Evolutionary conservation across 2,797 vertebrate genomes (phyloP).

Genomic region (Notolabrus celidotus): DNA sequence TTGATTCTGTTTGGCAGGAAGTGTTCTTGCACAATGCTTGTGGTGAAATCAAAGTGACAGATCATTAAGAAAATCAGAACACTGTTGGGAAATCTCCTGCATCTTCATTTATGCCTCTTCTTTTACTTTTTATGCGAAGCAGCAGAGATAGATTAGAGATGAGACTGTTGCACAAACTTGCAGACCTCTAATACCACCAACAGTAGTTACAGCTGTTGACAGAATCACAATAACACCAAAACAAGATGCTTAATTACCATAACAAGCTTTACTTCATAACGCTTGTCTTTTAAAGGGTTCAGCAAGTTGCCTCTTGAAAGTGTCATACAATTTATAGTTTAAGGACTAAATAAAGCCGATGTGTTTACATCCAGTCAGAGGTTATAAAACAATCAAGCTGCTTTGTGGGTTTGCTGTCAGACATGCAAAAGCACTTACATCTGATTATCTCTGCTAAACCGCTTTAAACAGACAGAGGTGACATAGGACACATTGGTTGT

Average conservation of each 20-base stretch:
- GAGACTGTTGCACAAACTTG: neutral
- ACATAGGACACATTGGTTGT: too few relatives aligned
- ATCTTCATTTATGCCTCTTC: slow-evolving; percentile 33
- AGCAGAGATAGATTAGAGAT: slow-evolving; percentile 1
- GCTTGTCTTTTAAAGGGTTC: slow-evolving; percentile 13
- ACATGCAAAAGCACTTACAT: neutral
- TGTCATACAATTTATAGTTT: neutral
- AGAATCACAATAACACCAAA: slow-evolving; percentile 13
- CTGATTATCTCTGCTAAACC: too few relatives aligned
- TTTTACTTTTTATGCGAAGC: slow-evolving; percentile 31
- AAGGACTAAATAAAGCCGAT: too few relatives aligned
- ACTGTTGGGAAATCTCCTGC: slow-evolving; percentile 64
- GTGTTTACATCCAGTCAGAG: neutral
- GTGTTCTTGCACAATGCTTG: slow-evolving; percentile 71
- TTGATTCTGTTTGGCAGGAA: slow-evolving; percentile 79
- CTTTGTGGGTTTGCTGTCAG: slow-evolving; percentile 15
- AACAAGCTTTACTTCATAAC: neutral
- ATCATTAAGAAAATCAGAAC: slow-evolving; percentile 56
- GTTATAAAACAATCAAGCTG: slow-evolving; percentile 3
- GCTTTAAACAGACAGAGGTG: too few relatives aligned
- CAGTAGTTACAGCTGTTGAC: slow-evolving; percentile 11
- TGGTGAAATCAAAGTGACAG: slow-evolving; percentile 59
- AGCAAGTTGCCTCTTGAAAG: slow-evolving; percentile 23
- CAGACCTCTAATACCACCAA: neutral
- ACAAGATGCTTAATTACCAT: neutral